phyloP scores from a whole-genome alignment of 2,113 vertebrate species.

The Hystrix brachyura region DNA sequence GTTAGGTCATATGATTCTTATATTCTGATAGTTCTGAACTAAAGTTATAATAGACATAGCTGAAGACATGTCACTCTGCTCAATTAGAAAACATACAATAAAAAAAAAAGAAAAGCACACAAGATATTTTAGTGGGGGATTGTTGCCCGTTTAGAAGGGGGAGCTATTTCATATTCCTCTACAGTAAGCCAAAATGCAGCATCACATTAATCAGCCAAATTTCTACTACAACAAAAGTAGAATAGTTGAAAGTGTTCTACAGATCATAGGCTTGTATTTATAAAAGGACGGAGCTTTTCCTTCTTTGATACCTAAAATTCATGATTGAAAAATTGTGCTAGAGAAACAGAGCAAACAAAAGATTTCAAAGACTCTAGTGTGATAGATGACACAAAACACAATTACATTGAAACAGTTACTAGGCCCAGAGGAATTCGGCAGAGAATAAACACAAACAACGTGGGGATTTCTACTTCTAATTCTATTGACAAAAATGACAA shows the following conservation, averaged over 20 bases:
- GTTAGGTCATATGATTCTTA: not conserved
- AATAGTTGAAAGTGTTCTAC: not conserved
- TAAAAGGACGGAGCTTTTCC: not conserved
- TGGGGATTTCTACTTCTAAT: constrained; percentile 54
- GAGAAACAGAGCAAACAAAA: constrained; percentile 38
- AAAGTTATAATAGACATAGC: not conserved
- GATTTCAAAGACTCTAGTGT: constrained; percentile 44
- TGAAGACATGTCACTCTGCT: not conserved
- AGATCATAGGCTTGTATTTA: not conserved
- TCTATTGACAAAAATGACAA: constrained; percentile 75
- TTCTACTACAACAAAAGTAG: not conserved
- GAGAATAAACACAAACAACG: constrained; percentile 66
- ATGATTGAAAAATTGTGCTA: constrained; percentile 21
- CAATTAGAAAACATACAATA: not conserved
- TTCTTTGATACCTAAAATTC: constrained; percentile 3
- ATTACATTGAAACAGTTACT: constrained; percentile 75
- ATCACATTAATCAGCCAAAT: not conserved
- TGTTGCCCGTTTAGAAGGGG: not conserved
- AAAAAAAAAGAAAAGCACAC: not conserved
- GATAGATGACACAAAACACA: constrained; percentile 77
- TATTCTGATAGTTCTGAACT: not conserved
- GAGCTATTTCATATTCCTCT: not conserved
- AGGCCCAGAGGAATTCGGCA: constrained; percentile 69
- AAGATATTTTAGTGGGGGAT: not conserved
- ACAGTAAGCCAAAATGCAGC: not conserved